phyloP scores from a whole-genome alignment of 2,888 invertebrate genomes.

The Candidula unifasciata region DNA sequence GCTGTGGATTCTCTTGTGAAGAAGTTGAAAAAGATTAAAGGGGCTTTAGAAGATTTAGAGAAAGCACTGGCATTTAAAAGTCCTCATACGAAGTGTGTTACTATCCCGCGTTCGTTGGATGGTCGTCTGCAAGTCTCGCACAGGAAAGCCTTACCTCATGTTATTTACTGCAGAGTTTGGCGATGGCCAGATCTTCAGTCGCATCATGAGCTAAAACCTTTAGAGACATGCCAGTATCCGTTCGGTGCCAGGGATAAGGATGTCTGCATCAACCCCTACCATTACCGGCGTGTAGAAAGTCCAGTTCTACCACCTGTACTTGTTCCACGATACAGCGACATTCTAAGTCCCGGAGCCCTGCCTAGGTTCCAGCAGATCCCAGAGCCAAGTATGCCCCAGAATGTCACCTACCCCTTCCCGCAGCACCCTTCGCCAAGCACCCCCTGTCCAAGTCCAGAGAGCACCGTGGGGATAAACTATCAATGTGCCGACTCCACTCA shows the following conservation, averaged over 20 bases:
- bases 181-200: conserved; percentile 99
- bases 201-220: conserved; percentile 97
- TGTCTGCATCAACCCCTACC: conserved; percentile 99
- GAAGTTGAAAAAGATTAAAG: neutral
- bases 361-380: conserved; percentile 87
- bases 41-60: conserved; percentile 93
- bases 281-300: conserved; percentile 97
- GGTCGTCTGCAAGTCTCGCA: conserved; percentile 96
- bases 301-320: conserved; percentile 96
- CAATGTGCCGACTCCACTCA: neutral
- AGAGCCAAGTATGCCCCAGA: conserved; percentile 95
- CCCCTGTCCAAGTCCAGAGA: conserved; percentile 62
- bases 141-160: conserved; percentile 97
- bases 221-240: conserved; percentile 95
- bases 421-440: conserved; percentile 39
- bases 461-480: neutral
- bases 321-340: conserved; percentile 97
- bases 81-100: conserved; percentile 97
- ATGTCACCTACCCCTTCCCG: conserved; percentile 79
- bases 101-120: conserved; percentile 97
- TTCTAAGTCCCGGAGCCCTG: conserved; percentile 80
- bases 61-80: conserved; percentile 95
- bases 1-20: too few species aligned
- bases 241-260: conserved; percentile 98
- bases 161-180: conserved; percentile 99